Evolutionary conservation across 2,113 vertebrate species (phyloP).

Genomic region (Xerus inauris): DNA sequence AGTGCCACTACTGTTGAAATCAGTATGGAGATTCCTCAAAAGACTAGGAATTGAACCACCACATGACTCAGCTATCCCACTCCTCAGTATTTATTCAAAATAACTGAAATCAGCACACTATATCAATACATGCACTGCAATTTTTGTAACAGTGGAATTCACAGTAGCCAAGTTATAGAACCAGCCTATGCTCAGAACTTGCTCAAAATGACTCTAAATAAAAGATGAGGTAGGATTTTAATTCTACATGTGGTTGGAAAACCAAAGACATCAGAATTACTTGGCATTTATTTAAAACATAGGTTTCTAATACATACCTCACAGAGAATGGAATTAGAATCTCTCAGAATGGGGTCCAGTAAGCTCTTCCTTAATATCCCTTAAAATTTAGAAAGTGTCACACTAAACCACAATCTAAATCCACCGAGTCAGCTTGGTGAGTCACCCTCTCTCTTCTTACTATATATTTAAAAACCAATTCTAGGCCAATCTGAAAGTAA

Average conservation of each 20-base stretch:
- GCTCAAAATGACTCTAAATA: background rate
- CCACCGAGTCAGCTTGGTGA: background rate
- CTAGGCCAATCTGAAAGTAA: background rate
- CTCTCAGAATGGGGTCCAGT: constrained; percentile 11
- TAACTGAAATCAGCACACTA: no score
- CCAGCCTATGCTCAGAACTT: background rate
- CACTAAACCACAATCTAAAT: constrained; percentile 29
- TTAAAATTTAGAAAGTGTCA: constrained; percentile 32
- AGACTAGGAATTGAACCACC: no score
- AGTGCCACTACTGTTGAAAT: no score
- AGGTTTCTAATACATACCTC: background rate
- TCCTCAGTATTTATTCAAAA: no score
- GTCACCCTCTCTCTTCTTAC: background rate
- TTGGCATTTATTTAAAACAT: constrained; percentile 31
- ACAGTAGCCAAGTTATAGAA: no score
- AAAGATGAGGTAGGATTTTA: background rate
- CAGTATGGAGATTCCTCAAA: no score
- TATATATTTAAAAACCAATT: background rate
- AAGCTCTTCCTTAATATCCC: background rate
- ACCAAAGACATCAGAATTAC: background rate
- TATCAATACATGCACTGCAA: no score
- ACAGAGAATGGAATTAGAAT: constrained; percentile 13
- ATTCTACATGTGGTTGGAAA: background rate
- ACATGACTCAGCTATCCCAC: no score
- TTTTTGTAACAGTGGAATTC: no score